A percentile compares a stretch with the other conserved stretches of the same genome.
Evolutionary conservation across 2,797 vertebrate species (phyloP).

Genomic region (Sciurus carolinensis): DNA sequence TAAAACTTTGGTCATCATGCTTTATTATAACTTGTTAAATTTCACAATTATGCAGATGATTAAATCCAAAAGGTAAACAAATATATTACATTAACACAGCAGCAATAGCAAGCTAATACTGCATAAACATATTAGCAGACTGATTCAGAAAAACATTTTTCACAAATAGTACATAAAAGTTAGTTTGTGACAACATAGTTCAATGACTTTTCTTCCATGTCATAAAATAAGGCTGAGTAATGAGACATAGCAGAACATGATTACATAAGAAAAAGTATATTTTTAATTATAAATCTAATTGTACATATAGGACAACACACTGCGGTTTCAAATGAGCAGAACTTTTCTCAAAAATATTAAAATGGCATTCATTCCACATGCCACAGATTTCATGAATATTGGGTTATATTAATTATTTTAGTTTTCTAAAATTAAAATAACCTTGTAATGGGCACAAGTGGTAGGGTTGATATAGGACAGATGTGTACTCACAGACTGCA

Average conservation of each 20-base stretch:
- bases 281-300: constrained; percentile 89
- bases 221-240: constrained; percentile 84
- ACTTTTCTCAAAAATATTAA: constrained; percentile 77
- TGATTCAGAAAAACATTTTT: constrained; percentile 89
- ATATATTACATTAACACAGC: constrained; percentile 87
- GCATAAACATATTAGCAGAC: constrained; percentile 89
- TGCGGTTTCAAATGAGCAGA: constrained; percentile 74
- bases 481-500: constrained; percentile 38
- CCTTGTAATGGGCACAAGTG: constrained; percentile 53
- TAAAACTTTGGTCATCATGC: constrained; percentile 91
- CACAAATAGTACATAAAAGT: constrained; percentile 85
- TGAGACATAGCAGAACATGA: constrained; percentile 87
- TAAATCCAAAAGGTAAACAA: constrained; percentile 78
- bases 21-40: constrained; percentile 78
- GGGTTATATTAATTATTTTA: constrained; percentile 68
- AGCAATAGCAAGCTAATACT: constrained; percentile 91
- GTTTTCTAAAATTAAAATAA: neutral
- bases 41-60: constrained; percentile 68
- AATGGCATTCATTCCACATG: constrained; percentile 64
- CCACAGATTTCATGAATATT: constrained; percentile 67
- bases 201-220: constrained; percentile 81
- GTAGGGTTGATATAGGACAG: constrained; percentile 30
- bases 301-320: constrained; percentile 82
- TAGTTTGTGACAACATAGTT: constrained; percentile 84
- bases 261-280: constrained; percentile 83